Evolutionary conservation across 1,140 invertebrate genomes (phyloP).

Genomic region (Drosophila prosaltans): DNA sequence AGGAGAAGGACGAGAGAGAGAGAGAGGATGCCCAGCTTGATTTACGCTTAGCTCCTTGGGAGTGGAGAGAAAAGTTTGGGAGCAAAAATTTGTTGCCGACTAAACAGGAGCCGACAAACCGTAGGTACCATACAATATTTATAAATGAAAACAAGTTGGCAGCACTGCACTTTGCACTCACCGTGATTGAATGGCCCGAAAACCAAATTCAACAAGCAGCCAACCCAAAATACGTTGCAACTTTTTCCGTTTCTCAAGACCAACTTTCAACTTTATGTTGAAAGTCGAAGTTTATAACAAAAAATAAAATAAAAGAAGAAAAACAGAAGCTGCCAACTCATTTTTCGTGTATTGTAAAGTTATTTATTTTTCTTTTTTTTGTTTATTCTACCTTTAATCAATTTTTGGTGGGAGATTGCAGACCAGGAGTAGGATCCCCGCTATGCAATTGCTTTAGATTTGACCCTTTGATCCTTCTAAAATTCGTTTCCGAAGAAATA

Average conservation of each 20-base stretch:
- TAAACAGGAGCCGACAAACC: conserved; percentile 10
- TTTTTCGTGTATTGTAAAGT: conserved; percentile 20
- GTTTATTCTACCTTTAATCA: not conserved
- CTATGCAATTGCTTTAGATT: not conserved
- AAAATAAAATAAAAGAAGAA: not conserved
- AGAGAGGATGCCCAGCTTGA: conserved; percentile 22
- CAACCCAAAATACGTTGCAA: not conserved
- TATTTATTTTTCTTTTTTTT: conserved; percentile 30
- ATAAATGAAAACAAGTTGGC: conserved; percentile 50
- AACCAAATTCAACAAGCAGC: conserved; percentile 4
- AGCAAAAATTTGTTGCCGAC: conserved; percentile 42
- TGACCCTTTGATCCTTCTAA: not conserved
- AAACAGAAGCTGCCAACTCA: not conserved
- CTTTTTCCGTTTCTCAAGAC: not conserved
- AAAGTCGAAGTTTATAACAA: not conserved
- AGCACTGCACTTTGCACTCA: conserved; percentile 43
- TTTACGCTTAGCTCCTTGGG: conserved; percentile 47
- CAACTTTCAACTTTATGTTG: conserved; percentile 3
- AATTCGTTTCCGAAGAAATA: not conserved
- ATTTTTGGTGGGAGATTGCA: not conserved
- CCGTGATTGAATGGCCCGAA: conserved; percentile 61
- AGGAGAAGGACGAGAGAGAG: conserved; percentile 17
- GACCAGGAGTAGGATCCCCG: not conserved
- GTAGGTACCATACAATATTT: conserved; percentile 57
- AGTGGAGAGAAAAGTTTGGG: conserved; percentile 58